Evolutionary conservation across 2,113 vertebrate species (phyloP), one percentile per base, ranked within the genome.

Genomic region (Toxotes chatareus): DNA sequence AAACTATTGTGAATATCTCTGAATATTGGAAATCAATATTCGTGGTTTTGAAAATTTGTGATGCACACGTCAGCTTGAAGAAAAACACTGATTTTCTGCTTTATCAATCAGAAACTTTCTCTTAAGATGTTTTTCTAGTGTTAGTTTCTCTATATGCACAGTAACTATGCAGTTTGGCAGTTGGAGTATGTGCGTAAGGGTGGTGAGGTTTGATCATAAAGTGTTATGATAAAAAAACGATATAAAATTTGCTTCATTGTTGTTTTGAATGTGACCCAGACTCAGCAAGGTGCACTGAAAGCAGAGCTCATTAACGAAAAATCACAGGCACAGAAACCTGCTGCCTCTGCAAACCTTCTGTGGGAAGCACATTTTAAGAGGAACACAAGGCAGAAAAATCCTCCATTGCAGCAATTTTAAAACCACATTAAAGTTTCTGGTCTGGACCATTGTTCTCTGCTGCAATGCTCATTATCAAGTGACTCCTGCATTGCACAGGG

Each of bases 361-460:
- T 21, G 79, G 86, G 86, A 85, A 94, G 92, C 82, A 83, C 32
- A 19, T 73, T 84, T 87, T 80, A 92, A 92, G 83, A 76, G 91
- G 83, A 89, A 91, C 85, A 82, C 55, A 47, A 61, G 8, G 55
- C 59, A 62, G 66, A 76, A 67, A 80, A 86, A 62, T 38, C 46
- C 68, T 69, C 59, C 21, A 69, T 16, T 81, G 72, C 79, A 92
- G 83, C 77, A 80, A 75, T 80, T 8, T 77, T 34, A 10, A 63
- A 89, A 86, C 90, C 93, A 92, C 92, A 91, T 92, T 55, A 92
- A 86, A 84, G 89, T 46, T 32, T 56, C 73, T 44, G 21, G 23
- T 69, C n/a, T 56, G 55, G 59, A 32, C 44, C 57, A 77, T 85
- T 89, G 49, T 86, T 87, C 77, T 46, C 81, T 51, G 70, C 75